Percentiles rank a stretch among this genome's conserved stretches.
Evolutionary conservation across 2,888 invertebrate species (phyloP).

Genomic region (Aquatica leii): DNA sequence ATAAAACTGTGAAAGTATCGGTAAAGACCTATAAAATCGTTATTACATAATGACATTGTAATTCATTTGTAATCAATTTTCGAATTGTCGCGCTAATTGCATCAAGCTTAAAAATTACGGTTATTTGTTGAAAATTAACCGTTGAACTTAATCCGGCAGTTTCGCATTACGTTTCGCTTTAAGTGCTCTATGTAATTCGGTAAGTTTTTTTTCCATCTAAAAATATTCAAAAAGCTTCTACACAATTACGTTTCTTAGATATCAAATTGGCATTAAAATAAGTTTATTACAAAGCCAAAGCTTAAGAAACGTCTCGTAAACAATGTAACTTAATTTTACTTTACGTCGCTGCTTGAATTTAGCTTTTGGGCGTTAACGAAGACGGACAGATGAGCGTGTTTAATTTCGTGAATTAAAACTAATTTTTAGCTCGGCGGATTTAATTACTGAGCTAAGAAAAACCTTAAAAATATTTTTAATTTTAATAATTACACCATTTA

Average conservation of each 20-base stretch:
- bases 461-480: conserved; percentile 22
- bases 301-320: conserved; percentile 23
- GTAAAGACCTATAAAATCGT: neutral
- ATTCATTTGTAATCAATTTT: conserved; percentile 6
- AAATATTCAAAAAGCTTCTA: too few relatives aligned
- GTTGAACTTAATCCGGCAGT: too few relatives aligned
- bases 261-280: too few relatives aligned
- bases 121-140: too few relatives aligned
- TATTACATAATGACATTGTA: neutral
- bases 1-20: too few relatives aligned
- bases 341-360: conserved; percentile 12
- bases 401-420: conserved; percentile 30
- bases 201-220: too few relatives aligned
- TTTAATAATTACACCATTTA: neutral
- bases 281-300: neutral
- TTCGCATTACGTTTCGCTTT: too few relatives aligned
- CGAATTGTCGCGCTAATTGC: neutral
- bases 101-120: neutral
- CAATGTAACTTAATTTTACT: conserved; percentile 24
- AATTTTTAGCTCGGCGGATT: conserved; percentile 36
- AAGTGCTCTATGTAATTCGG: too few relatives aligned
- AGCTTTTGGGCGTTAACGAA: conserved; percentile 11
- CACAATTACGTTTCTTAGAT: too few relatives aligned
- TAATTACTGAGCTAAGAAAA: conserved; percentile 34
- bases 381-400: conserved; percentile 16